Conservation (phyloP, 2,888 invertebrate species). For the Sialis fuliginosa region DNA sequence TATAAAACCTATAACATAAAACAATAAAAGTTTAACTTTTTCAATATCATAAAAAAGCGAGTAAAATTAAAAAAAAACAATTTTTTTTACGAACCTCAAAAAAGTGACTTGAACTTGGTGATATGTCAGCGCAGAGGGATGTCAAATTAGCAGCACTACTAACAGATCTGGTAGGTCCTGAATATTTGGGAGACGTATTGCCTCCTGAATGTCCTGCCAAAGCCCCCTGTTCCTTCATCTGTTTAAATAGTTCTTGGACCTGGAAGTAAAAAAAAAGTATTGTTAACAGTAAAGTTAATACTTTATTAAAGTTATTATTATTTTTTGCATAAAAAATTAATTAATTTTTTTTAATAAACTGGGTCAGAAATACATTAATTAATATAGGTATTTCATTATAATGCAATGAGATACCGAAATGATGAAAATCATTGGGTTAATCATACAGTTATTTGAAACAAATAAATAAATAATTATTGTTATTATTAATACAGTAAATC, state of each 20-base stretch:
- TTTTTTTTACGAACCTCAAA: slow-evolving; percentile 48
- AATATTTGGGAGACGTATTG: not conserved
- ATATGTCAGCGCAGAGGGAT: slow-evolving; percentile 57
- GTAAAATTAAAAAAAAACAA: not conserved
- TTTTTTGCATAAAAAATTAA: not conserved
- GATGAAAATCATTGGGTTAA: no score
- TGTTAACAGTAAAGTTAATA: not conserved
- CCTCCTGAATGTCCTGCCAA: slow-evolving; percentile 18
- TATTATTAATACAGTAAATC: no score
- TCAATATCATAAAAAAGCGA: not conserved
- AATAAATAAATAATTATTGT: no score
- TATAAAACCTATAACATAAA: slow-evolving; percentile 52
- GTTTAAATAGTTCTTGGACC: slow-evolving; percentile 54
- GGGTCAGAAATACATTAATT: no score
- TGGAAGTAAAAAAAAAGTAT: slow-evolving; percentile 21
- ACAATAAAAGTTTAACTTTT: not conserved
- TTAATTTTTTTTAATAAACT: no score
- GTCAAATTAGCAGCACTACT: slow-evolving; percentile 42
- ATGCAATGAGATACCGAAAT: no score
- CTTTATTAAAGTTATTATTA: not conserved
- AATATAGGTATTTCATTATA: no score
- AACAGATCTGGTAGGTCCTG: slow-evolving; percentile 22
- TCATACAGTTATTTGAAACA: no score
- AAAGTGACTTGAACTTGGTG: slow-evolving; percentile 75
- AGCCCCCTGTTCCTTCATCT: slow-evolving; percentile 49